Evolutionary conservation across 2,888 invertebrate species (phyloP), one percentile per base, ranked within the genome.

Genomic region (Lingula anatina): DNA sequence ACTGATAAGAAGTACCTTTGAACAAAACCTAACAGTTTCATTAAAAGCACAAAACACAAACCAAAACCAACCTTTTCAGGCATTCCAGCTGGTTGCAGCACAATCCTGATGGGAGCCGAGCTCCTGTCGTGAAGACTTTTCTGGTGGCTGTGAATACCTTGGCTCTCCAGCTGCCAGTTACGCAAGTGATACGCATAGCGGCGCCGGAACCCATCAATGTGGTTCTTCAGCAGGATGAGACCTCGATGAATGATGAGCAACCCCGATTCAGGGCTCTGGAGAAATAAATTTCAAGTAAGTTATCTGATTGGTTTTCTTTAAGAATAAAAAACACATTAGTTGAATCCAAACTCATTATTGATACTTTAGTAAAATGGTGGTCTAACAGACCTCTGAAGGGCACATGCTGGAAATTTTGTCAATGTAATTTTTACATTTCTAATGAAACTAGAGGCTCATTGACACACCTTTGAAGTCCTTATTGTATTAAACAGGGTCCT

Each of bases 201-300:
- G 46, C 68, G 67, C 51, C 90, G 83, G 75, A 94, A 95, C 1
- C 90, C 90, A 76, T 95, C 94, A 64, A 95, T 82, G 79, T 95
- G 95, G 0, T 93, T 93, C 74, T 92, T 90, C 47, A 95, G 79
- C 42, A 95, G 76, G 56, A 93, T 78, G 44, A 95, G 76, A 28
- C 92, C 94, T 61, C 94, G 83, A 77, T 95, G 94, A 56, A 95
- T 90, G 54, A 91, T 88, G 66, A 91, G 84, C 45, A 95, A 74
- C 49, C 89, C 89, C 3, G 88, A 85, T 64, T 93, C 92, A 65
- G 89, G 86, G 73, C 83, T 74, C 55, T 78, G 64, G 51, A 57
- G 52, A 3, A 18, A 5, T n/a, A 31, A 27, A 44, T 31, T 7
- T 15, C 15, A 31, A 31, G 24, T 44, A 31, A n/a, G 9, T n/a